phyloP scores from a whole-genome alignment of 2,113 vertebrate species.

The Mugil cephalus region DNA sequence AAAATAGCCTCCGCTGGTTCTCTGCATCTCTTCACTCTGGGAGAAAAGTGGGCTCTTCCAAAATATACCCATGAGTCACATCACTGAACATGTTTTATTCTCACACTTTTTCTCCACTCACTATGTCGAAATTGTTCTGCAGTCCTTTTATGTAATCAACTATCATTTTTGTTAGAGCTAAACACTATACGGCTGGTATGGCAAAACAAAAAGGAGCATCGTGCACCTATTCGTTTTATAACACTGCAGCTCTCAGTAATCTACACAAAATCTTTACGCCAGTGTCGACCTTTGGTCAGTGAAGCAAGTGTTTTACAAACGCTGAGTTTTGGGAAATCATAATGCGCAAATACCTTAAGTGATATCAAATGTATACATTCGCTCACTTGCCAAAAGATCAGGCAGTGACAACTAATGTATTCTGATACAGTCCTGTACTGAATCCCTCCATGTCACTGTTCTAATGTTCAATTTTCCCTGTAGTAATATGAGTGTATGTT shows the following conservation, averaged over 20 bases:
- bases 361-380: too few species aligned
- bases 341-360: background rate
- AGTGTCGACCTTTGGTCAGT: background rate
- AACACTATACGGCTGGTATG: slow-evolving; percentile 22
- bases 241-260: background rate
- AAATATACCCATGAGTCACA: slow-evolving; percentile 60
- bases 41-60: slow-evolving; percentile 59
- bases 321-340: background rate
- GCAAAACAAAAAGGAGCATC: slow-evolving; percentile 23
- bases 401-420: too few species aligned
- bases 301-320: background rate
- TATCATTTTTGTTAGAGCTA: slow-evolving; percentile 53
- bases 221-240: slow-evolving; percentile 11
- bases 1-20: slow-evolving; percentile 38
- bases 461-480: too few species aligned
- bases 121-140: slow-evolving; percentile 57
- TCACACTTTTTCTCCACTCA: slow-evolving; percentile 34
- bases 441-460: too few species aligned
- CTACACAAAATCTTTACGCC: background rate
- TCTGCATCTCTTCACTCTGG: slow-evolving; percentile 76
- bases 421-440: too few species aligned
- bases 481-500: too few species aligned
- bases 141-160: slow-evolving; percentile 64
- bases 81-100: slow-evolving; percentile 53
- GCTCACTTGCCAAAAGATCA: too few species aligned